These are phyloP conservation scores for Ameiurus melas DNA, from an alignment of 2,113 vertebrate genomes.

Conservation along the genomic window DNA sequence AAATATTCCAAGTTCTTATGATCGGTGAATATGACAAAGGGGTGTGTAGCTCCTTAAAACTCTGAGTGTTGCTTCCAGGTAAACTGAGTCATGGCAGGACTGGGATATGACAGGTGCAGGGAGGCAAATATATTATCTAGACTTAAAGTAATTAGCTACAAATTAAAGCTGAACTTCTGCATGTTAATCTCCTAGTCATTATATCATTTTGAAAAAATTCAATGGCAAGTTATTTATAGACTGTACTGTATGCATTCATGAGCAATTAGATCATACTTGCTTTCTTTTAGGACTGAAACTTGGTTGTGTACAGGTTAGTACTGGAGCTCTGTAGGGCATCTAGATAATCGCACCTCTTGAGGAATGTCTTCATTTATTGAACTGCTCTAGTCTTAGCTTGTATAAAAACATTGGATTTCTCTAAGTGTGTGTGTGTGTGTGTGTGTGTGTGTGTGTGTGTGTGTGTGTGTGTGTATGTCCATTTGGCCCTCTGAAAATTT, in stretches of 20 bases:
- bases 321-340: constrained; percentile 12
- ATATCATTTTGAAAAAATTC: background rate
- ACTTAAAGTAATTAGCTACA: background rate
- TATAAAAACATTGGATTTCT: constrained; percentile 41
- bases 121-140: background rate
- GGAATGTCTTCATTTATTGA: constrained; percentile 41
- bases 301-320: background rate
- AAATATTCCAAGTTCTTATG: too few species aligned
- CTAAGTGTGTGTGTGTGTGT: constrained; percentile 40
- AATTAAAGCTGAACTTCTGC: background rate
- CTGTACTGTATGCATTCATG: background rate
- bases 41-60: too few species aligned
- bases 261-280: background rate
- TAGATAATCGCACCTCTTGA: constrained; percentile 32
- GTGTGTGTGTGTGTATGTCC: constrained; percentile 6
- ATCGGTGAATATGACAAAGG: too few species aligned
- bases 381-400: constrained; percentile 36
- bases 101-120: too few species aligned
- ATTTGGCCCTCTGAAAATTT: constrained; percentile 29
- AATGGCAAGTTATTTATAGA: background rate
- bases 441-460: constrained; percentile 34
- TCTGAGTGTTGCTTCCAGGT: too few species aligned
- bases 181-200: background rate
- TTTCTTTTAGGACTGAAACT: background rate
- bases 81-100: too few species aligned